Evolutionary conservation across 2,113 vertebrate species (phyloP).

Genomic region (Ploceus nigricollis): DNA sequence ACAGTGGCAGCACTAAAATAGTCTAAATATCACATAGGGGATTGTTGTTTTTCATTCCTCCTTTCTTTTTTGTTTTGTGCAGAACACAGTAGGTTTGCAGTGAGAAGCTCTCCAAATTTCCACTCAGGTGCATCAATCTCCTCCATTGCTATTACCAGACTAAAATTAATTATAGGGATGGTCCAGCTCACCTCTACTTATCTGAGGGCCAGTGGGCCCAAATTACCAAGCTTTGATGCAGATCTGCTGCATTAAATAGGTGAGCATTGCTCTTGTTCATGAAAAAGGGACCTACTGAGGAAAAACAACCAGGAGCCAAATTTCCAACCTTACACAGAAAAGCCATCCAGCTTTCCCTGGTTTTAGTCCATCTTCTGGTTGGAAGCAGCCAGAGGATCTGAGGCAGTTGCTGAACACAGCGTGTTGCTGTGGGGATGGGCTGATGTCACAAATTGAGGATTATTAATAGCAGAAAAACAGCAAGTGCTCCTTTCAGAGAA

Average conservation of each 20-base stretch:
- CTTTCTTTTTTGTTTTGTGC: not conserved
- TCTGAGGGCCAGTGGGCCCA: not conserved
- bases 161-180: not conserved
- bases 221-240: not conserved
- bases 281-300: not conserved
- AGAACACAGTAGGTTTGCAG: not conserved
- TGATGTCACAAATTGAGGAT: constrained; percentile 45
- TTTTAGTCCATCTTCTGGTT: not conserved
- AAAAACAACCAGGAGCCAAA: not conserved
- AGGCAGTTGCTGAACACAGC: not conserved
- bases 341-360: not conserved
- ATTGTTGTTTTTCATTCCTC: not conserved
- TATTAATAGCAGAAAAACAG: constrained; percentile 62
- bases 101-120: not conserved
- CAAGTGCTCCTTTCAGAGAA: constrained; percentile 33
- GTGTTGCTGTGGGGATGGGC: constrained; percentile 41
- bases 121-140: not conserved
- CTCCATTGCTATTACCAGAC: not conserved
- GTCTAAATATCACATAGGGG: not conserved
- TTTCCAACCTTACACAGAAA: not conserved
- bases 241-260: not conserved
- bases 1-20: not conserved
- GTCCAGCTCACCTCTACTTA: not conserved
- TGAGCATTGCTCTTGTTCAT: not conserved
- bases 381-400: not conserved